Evolutionary conservation across 1,140 invertebrate species (phyloP).

Genomic region (Trachymyrmex cornetzi): DNA sequence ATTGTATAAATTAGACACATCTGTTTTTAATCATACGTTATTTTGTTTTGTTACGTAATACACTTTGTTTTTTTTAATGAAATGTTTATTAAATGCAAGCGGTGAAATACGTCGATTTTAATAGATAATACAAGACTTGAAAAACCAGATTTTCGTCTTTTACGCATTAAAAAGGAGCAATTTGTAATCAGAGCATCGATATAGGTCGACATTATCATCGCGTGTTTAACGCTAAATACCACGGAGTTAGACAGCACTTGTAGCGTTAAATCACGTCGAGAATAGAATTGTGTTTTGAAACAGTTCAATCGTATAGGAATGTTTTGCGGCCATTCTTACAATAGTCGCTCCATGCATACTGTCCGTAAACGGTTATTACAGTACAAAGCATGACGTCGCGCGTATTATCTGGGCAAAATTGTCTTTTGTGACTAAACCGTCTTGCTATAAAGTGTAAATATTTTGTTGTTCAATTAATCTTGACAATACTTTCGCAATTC

Average conservation of each 20-base stretch:
- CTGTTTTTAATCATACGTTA: not conserved
- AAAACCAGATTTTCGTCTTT: not conserved
- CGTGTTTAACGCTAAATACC: conserved; percentile 18
- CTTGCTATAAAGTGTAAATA: not conserved
- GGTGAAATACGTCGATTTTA: not conserved
- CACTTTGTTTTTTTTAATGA: not conserved
- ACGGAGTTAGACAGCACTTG: conserved; percentile 3
- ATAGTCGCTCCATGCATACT: conserved; percentile 15
- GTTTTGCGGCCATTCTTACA: conserved; percentile 53
- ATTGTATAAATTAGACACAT: not conserved
- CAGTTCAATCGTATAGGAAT: conserved; percentile 50
- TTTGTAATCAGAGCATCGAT: not conserved
- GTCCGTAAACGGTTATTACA: conserved; percentile 30
- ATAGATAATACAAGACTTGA: not conserved
- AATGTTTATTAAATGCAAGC: not conserved
- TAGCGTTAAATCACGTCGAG: conserved; percentile 42
- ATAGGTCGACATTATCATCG: conserved; percentile 3
- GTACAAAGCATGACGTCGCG: conserved; percentile 35
- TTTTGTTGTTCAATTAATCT: not conserved
- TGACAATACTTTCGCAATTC: not conserved
- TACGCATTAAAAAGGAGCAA: not conserved
- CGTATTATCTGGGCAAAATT: conserved; percentile 19
- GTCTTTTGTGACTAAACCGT: not conserved
- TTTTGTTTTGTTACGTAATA: not conserved
- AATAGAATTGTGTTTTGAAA: conserved; percentile 57